These are phyloP conservation scores for Bombus haemorrhoidalis DNA, from an alignment of 1,140 invertebrate species.

Conservation along the genomic window DNA sequence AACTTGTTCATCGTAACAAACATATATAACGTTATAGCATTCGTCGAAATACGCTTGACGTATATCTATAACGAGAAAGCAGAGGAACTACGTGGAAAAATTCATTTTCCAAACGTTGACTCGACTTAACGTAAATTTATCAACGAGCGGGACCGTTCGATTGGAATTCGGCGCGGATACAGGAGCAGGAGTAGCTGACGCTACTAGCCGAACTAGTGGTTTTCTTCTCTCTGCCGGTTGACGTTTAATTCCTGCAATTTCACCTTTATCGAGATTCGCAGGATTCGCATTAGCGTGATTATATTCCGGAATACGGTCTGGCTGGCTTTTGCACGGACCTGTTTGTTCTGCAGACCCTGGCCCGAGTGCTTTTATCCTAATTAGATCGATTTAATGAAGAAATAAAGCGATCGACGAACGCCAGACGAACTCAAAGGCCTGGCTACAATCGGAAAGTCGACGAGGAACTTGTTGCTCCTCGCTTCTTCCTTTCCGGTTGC, in stretches of 20 bases:
- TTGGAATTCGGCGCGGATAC: background rate
- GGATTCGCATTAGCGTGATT: constrained; percentile 44
- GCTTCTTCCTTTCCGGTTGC: background rate
- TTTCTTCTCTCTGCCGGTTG: background rate
- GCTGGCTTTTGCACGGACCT: background rate
- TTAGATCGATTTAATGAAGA: constrained; percentile 45
- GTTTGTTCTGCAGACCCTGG: constrained; percentile 18
- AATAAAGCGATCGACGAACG: constrained; percentile 31
- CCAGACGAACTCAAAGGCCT: background rate
- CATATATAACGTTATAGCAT: no score
- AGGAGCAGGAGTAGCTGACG: background rate
- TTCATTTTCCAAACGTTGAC: no score
- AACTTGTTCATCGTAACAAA: no score
- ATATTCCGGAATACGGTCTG: constrained; percentile 14
- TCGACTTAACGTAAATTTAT: no score
- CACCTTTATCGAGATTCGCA: constrained; percentile 33
- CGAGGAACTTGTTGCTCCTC: constrained; percentile 10
- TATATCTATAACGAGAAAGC: no score
- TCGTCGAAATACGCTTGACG: no score
- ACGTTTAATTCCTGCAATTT: constrained; percentile 35
- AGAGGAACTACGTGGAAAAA: no score
- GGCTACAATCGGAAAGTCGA: background rate
- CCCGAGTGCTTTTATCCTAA: constrained; percentile 46
- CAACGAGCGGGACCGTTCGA: no score
- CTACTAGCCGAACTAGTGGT: no score